phyloP scores from a whole-genome alignment of 2,888 invertebrate genomes.

The Apotomis capreana region DNA sequence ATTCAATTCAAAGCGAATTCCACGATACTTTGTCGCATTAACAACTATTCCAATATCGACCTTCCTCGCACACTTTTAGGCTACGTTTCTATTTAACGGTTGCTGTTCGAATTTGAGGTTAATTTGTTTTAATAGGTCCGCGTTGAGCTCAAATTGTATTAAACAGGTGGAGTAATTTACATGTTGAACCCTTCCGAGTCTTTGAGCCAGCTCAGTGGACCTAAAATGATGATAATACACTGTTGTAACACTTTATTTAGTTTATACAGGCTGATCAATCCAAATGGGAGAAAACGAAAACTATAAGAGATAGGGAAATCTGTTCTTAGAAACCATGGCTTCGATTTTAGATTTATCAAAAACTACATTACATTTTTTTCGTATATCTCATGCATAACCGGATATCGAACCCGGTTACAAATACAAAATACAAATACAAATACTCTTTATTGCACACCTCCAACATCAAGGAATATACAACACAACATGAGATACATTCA shows the following conservation, averaged over 20 bases:
- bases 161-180: slow-evolving; percentile 15
- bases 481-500: too few species aligned
- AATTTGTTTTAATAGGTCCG: slow-evolving; percentile 24
- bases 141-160: slow-evolving; percentile 21
- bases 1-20: not conserved
- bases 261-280: not conserved
- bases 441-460: too few species aligned
- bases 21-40: not conserved
- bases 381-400: too few species aligned
- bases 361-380: too few species aligned
- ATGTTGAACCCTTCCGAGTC: slow-evolving; percentile 10
- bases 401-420: too few species aligned
- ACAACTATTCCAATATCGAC: slow-evolving; percentile 11
- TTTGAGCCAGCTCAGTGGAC: slow-evolving; percentile 20
- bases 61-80: not conserved
- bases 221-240: slow-evolving; percentile 5
- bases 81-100: not conserved
- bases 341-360: too few species aligned
- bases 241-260: slow-evolving; percentile 5
- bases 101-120: slow-evolving; percentile 18
- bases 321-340: too few species aligned
- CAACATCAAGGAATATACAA: too few species aligned
- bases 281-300: too few species aligned
- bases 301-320: too few species aligned
- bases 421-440: too few species aligned